phyloP scores from a whole-genome alignment of 2,888 invertebrate species.

The Spisula solida region DNA sequence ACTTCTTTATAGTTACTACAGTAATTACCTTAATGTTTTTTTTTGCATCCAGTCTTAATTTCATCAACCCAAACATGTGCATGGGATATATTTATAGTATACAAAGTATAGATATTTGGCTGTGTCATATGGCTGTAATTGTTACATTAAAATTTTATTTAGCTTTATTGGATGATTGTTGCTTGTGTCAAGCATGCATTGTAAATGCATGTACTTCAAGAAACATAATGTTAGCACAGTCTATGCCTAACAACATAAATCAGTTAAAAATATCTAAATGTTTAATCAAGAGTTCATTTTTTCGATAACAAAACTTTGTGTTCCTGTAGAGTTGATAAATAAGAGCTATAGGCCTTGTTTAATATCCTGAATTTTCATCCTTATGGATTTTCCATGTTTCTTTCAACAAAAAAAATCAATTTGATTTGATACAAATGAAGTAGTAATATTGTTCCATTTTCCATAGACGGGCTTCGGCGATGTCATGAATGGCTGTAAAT shows the following conservation, averaged over 20 bases:
- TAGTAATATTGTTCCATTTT: slow-evolving; percentile 12
- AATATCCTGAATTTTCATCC: no score
- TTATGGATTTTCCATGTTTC: no score
- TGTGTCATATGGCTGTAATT: no score
- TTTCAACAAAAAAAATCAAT: background rate
- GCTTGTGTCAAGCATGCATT: no score
- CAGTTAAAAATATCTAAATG: no score
- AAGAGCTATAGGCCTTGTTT: no score
- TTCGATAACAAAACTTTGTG: no score
- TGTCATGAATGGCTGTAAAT: slow-evolving; percentile 92
- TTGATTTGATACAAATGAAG: background rate
- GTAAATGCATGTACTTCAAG: no score
- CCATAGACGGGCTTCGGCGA: slow-evolving; percentile 91
- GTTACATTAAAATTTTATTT: background rate
- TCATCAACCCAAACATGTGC: background rate
- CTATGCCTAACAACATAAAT: background rate
- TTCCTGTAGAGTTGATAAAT: no score
- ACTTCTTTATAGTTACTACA: background rate
- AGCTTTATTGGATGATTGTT: background rate
- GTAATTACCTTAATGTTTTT: background rate
- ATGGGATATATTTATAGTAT: background rate
- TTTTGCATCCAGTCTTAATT: background rate
- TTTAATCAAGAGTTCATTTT: no score
- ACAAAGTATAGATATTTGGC: background rate
- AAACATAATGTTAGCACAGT: background rate